These are phyloP conservation scores for Strigamia maritima DNA, from an alignment of 2,888 invertebrate genomes.

Conservation along the genomic window DNA sequence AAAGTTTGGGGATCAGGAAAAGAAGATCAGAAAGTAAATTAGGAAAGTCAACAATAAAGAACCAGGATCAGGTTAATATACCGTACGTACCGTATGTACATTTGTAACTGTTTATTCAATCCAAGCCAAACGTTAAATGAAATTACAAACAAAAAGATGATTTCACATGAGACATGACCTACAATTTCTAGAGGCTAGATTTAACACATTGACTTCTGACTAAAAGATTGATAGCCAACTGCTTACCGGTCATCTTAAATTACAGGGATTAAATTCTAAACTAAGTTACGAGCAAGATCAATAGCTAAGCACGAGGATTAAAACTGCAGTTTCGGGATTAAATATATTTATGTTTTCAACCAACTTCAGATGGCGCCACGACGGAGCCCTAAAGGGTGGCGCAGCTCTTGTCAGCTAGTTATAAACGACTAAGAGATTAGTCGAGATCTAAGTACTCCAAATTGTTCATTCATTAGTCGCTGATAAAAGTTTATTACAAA, in stretches of 20 bases:
- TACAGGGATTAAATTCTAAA: background rate
- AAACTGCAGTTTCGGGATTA: background rate
- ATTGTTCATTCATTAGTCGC: background rate
- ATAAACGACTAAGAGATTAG: conserved; percentile 8
- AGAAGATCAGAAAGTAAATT: too few relatives aligned
- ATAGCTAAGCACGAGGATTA: background rate
- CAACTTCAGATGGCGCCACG: background rate
- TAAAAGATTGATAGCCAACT: background rate
- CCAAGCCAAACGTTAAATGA: too few relatives aligned
- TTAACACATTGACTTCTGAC: background rate
- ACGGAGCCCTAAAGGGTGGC: background rate
- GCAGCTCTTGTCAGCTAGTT: background rate
- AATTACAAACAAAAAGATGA: too few relatives aligned
- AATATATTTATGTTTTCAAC: conserved; percentile 1
- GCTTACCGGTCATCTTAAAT: background rate
- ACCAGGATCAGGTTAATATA: too few relatives aligned
- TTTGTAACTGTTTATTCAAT: too few relatives aligned
- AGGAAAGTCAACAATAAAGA: too few relatives aligned
- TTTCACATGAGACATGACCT: too few relatives aligned
- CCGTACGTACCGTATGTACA: too few relatives aligned
- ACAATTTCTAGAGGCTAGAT: too few relatives aligned
- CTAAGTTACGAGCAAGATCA: background rate
- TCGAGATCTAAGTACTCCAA: background rate
- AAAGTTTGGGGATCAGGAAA: too few relatives aligned
- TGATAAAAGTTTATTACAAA: background rate